Evolutionary conservation across 2,888 invertebrate species (phyloP), one percentile per base, ranked within the genome.

Genomic region (Epinotia demarniana): DNA sequence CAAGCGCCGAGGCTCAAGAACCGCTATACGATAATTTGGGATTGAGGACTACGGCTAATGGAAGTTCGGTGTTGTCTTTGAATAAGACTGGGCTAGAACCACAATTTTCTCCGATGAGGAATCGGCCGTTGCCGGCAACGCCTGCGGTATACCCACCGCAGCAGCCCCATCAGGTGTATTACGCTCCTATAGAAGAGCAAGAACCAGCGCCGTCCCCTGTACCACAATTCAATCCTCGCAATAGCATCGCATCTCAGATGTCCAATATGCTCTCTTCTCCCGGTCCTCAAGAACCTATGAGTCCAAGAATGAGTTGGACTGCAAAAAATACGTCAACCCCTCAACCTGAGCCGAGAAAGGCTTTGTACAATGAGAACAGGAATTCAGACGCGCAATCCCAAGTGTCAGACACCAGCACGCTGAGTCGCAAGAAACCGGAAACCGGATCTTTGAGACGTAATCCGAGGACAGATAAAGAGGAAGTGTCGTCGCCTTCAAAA

Each of bases 21-120:
- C 98, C 98, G 0, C 95, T 98, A 33, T 98, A 98, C 86, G 98
- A 98, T 85, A 98, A 98, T 86, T 91, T 98, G 64, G 98, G 98
- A 0, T 90, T 97, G 19, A 95, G 98, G 70, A 98, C 98, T 19
- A 97, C 98, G 19, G 98, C 97, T 19, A 97, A 97, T 79, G 98
- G 98, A n/a, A 97, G 97, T 85, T 97, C 97, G 3, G 96, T 96
- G 13, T 90, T 97, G 49, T 97, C 97, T 73, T 87, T 98, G 73
- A 97, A 97, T 87, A 97, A 97, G 90, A 94, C 96, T 33, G 95
- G 95, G 11, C 87, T 95, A 77, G 94, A 95, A 81, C 89, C 86
- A 16, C 94, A 89, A 67, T 94, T 93, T 79, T 95, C 91, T 70
- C 95, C 95, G 16, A 96, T 96, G 95, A 94, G 96, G 67, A 95